These are phyloP conservation scores for Heteractis magnifica DNA, from an alignment of 92 coral and sea anemone genomes.

Conservation along the genomic window DNA sequence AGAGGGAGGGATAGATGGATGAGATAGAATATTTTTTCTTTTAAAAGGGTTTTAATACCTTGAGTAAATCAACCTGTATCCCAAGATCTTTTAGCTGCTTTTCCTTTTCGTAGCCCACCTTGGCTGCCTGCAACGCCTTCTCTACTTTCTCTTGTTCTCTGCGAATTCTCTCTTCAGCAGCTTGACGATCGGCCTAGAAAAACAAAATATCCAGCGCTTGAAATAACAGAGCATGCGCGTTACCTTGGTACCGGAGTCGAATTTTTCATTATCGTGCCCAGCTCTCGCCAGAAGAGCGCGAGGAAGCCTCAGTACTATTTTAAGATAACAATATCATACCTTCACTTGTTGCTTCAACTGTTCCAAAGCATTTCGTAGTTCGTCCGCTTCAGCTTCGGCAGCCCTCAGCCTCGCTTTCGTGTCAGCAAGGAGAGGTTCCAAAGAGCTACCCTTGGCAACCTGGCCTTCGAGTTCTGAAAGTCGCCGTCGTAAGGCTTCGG, in stretches of 20 bases:
- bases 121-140: slow-evolving; percentile 84
- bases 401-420: slow-evolving; percentile 73
- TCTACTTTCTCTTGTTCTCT: slow-evolving; percentile 85
- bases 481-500: slow-evolving; percentile 63
- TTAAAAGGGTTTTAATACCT: slow-evolving; percentile 35
- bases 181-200: slow-evolving; percentile 80
- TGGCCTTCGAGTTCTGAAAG: slow-evolving; percentile 63
- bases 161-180: slow-evolving; percentile 76
- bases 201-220: background rate
- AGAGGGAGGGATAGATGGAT: too few species aligned
- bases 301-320: background rate
- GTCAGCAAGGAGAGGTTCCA: slow-evolving; percentile 69
- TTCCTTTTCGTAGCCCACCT: slow-evolving; percentile 73
- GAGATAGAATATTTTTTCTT: too few species aligned
- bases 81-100: slow-evolving; percentile 72
- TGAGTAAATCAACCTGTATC: slow-evolving; percentile 66
- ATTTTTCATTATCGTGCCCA: background rate
- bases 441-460: slow-evolving; percentile 57
- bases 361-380: slow-evolving; percentile 71
- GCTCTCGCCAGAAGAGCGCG: background rate
- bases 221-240: background rate
- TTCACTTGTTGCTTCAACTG: slow-evolving; percentile 78
- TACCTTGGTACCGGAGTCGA: background rate
- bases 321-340: slow-evolving; percentile 38
- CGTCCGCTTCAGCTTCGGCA: slow-evolving; percentile 71